Base-by-base conservation (phyloP, 1,140 invertebrate genomes). In the Oscheius sp. region DNA sequence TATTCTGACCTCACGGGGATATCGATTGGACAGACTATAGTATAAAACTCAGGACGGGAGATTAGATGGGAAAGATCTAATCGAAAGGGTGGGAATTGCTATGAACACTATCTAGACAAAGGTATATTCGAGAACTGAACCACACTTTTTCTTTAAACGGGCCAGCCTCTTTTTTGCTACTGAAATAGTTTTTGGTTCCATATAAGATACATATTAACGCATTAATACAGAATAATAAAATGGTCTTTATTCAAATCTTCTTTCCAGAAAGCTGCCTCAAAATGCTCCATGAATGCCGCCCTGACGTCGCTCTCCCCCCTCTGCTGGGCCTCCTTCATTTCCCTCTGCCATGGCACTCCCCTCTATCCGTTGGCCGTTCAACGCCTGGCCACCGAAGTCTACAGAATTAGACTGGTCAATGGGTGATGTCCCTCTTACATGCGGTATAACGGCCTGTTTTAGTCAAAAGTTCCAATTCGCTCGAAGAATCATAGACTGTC, bases 391-490 rank as follows among this genome's bases (percentile, higher is more conserved):
- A 46, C 35, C 1, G 31, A 55, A 20, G 65, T 52, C 7, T 74
- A 67, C 31, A 49, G 38, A 31, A 36, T 68, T 28, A 59, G 64
- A 38, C 61, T 42, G 15, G 55, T 32, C 1, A 66, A 68, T 18
- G 66, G 66, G 66, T 68, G 29, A 18, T 46, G 2, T 65, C 20
- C 23, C 7, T 55, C 23, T 13, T 26, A 23, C 15, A 7, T 55
- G 49, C n/a, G 15, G 15, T 7, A 13, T 55, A 26, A 55, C 28
- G 7, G 7, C 23, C 49, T 23, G 7, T 7, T 62, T 28, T 29
- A 74, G 52, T 18, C 20, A 73, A 20, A 67, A 68, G 29, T 26
- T 59, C 32, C 59, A 59, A 18, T 74, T 45, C 15, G 72, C 72
- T 10, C 29, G 72, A 31, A 38, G 69, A 4, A 34, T 71, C 10